Conservation (phyloP, 2,113 vertebrate species). For the Aptenodytes patagonicus region DNA sequence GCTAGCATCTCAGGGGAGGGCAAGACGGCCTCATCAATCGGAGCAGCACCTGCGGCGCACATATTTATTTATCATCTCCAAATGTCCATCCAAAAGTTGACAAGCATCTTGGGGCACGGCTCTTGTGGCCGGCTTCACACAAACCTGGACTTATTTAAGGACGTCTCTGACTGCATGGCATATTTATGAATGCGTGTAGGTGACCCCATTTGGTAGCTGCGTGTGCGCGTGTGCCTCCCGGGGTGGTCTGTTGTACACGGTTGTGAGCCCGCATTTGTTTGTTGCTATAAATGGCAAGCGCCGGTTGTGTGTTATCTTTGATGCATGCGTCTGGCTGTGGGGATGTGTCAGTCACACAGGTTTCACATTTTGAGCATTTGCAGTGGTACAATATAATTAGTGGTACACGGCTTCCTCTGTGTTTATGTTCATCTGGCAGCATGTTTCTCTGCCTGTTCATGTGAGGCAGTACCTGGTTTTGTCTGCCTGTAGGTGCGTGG, state of each 20-base stretch:
- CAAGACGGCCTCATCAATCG: not conserved
- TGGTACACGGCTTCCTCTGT: not conserved
- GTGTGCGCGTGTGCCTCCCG: accelerated
- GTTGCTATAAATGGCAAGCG: not conserved
- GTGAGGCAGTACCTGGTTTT: not conserved
- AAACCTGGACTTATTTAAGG: not conserved
- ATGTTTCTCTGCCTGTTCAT: not conserved
- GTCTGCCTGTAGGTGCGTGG: accelerated
- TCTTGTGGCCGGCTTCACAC: not conserved
- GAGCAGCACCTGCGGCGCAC: not conserved
- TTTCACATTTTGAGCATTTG: not conserved
- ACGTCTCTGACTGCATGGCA: not conserved
- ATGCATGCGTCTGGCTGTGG: not conserved
- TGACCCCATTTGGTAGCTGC: not conserved
- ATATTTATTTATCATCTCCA: not conserved
- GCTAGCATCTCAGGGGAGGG: not conserved
- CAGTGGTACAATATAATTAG: not conserved
- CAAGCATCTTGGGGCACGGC: accelerated
- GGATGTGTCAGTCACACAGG: slow-evolving; percentile 31
- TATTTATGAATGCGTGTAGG: not conserved
- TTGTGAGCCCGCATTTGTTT: not conserved
- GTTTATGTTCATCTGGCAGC: not conserved
- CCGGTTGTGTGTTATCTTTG: not conserved
- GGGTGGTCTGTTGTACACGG: not conserved
- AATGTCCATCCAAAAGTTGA: not conserved